These are phyloP conservation scores for Acanthosepion lycidas DNA, from an alignment of 2,888 invertebrate genomes.

Conservation along the genomic window DNA sequence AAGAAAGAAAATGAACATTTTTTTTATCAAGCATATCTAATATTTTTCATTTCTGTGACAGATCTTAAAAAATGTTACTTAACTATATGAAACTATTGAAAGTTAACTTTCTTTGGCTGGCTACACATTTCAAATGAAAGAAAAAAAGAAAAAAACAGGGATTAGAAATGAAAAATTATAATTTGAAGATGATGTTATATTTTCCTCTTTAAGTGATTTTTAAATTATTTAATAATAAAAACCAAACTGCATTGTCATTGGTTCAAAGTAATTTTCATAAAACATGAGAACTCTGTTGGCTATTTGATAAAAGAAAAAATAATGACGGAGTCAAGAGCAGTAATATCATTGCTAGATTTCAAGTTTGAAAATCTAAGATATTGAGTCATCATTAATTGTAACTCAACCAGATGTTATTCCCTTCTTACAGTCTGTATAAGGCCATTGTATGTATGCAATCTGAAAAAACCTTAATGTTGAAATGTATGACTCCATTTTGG, in stretches of 20 bases:
- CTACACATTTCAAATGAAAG: background rate
- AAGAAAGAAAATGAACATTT: background rate
- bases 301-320: background rate
- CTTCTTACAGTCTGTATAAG: background rate
- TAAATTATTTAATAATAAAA: background rate
- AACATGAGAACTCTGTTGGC: background rate
- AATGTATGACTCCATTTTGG: background rate
- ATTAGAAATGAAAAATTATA: background rate
- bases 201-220: background rate
- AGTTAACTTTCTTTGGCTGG: background rate
- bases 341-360: background rate
- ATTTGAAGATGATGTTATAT: background rate
- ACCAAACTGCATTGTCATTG: background rate
- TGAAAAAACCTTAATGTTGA: background rate
- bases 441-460: background rate
- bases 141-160: too few relatives aligned
- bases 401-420: background rate
- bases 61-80: background rate
- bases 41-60: background rate
- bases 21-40: background rate
- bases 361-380: background rate
- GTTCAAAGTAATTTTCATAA: background rate
- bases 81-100: background rate
- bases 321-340: background rate
- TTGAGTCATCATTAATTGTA: background rate